Percentiles rank a stretch among this genome's conserved stretches.
phyloP scores from a whole-genome alignment of 2,113 vertebrate genomes.

The Tychaedon coryphoeus region DNA sequence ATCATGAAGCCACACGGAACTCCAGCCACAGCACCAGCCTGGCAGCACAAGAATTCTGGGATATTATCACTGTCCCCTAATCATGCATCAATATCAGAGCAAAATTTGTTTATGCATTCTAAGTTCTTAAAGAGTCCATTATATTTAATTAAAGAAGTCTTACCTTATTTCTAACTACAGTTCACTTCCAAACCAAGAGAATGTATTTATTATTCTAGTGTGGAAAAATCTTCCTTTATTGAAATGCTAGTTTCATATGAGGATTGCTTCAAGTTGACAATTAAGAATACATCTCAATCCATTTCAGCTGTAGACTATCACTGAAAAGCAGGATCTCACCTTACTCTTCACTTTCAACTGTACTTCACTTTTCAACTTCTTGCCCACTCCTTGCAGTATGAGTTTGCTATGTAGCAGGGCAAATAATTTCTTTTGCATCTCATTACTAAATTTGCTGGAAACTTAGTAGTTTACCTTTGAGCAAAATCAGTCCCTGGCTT shows the following conservation, averaged over 20 bases:
- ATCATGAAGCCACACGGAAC: background rate
- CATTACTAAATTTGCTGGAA: background rate
- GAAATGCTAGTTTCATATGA: background rate
- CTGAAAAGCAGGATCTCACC: background rate
- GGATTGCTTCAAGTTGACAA: background rate
- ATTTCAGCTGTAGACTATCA: background rate
- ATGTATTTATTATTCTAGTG: background rate
- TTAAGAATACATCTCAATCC: background rate
- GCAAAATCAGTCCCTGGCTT: background rate
- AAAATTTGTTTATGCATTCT: background rate
- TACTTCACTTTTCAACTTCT: no score
- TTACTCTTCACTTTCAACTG: background rate
- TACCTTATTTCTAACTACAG: background rate
- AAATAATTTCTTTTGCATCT: background rate
- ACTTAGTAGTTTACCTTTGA: background rate
- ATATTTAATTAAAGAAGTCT: background rate
- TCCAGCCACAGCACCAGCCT: background rate
- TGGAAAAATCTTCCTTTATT: background rate
- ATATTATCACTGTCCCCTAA: background rate
- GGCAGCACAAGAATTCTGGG: background rate
- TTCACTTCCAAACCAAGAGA: background rate
- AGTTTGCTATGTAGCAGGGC: background rate
- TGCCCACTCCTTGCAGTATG: background rate
- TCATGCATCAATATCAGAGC: background rate
- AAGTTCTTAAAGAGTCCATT: background rate